A percentile compares a stretch with the other conserved stretches of the same genome.
phyloP scores from a whole-genome alignment of 2,113 vertebrate species.

The Atherinomorus stipes region DNA sequence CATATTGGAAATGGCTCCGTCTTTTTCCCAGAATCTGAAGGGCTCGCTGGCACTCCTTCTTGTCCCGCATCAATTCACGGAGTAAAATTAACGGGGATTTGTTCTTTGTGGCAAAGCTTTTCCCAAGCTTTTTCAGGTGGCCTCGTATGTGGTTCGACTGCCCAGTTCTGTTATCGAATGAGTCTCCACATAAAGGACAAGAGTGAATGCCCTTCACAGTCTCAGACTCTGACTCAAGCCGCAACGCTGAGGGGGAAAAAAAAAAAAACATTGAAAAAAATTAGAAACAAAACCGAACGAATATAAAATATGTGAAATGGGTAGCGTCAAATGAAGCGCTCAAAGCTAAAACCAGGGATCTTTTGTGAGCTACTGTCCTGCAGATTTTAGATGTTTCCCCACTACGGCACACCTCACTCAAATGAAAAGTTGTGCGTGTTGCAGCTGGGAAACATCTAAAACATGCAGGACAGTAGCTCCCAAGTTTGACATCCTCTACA shows the following conservation, averaged over 20 bases:
- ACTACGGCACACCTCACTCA: too few relatives aligned
- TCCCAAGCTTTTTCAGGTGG: conserved; percentile 95
- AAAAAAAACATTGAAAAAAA: not conserved
- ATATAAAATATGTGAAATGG: not conserved
- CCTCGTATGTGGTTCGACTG: conserved; percentile 98
- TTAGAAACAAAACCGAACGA: conserved; percentile 5
- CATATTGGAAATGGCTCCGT: conserved; percentile 84
- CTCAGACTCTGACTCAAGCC: conserved; percentile 88
- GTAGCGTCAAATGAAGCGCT: not conserved
- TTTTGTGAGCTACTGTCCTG: too few relatives aligned
- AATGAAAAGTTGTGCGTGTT: too few relatives aligned
- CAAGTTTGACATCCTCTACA: too few relatives aligned
- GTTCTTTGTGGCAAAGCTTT: conserved; percentile 89
- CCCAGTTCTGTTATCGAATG: conserved; percentile 96
- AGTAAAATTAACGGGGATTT: conserved; percentile 94
- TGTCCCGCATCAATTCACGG: conserved; percentile 96
- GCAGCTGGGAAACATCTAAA: too few relatives aligned
- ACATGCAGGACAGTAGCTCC: too few relatives aligned
- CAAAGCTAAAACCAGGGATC: not conserved
- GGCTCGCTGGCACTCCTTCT: conserved; percentile 94
- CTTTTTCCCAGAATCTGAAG: conserved; percentile 92
- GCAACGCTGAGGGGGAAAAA: conserved; percentile 83
- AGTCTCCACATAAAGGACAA: conserved; percentile 94
- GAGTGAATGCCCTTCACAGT: conserved; percentile 79
- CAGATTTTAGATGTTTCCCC: too few relatives aligned